Percentiles rank a stretch among this genome's conserved stretches.
These are phyloP conservation scores for Thunnus thynnus DNA, from an alignment of 2,113 vertebrate species.

Conservation along the genomic window DNA sequence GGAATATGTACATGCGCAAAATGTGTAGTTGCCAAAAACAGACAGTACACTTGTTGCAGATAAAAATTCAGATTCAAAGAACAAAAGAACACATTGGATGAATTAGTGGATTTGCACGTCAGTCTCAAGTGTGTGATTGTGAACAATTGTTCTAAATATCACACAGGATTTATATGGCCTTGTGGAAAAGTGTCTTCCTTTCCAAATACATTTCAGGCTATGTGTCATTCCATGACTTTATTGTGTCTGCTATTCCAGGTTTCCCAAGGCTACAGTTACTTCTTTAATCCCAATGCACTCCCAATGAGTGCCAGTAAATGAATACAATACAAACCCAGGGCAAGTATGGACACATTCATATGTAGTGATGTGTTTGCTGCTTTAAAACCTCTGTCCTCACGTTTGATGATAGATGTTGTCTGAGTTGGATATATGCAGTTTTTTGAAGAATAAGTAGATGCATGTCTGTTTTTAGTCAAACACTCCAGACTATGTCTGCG, in stretches of 20 bases:
- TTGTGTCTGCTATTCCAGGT: constrained; percentile 23
- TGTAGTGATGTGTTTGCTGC: not conserved
- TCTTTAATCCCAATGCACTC: constrained; percentile 19
- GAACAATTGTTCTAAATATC: constrained; percentile 6
- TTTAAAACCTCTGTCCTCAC: constrained; percentile 5
- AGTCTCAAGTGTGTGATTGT: constrained; percentile 22
- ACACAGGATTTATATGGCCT: constrained; percentile 14
- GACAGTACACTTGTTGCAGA: not conserved
- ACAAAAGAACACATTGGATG: constrained; percentile 8
- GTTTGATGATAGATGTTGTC: constrained; percentile 5
- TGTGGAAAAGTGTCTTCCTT: constrained; percentile 40
- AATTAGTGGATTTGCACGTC: constrained; percentile 39
- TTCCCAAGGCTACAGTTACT: constrained; percentile 14
- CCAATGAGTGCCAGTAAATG: constrained; percentile 2
- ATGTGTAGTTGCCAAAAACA: not conserved
- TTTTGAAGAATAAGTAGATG: not conserved
- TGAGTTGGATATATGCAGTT: not conserved
- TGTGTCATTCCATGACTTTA: constrained; percentile 16
- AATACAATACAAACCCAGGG: constrained; percentile 21
- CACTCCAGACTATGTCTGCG: not conserved
- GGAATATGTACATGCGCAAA: not conserved
- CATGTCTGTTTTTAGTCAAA: constrained; percentile 9
- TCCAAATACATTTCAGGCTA: constrained; percentile 27
- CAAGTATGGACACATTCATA: constrained; percentile 28
- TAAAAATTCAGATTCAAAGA: constrained; percentile 3